Percentiles rank a stretch among this genome's conserved stretches.
These are phyloP conservation scores for Heliconius cydno DNA, from an alignment of 2,888 invertebrate genomes.

Conservation along the genomic window DNA sequence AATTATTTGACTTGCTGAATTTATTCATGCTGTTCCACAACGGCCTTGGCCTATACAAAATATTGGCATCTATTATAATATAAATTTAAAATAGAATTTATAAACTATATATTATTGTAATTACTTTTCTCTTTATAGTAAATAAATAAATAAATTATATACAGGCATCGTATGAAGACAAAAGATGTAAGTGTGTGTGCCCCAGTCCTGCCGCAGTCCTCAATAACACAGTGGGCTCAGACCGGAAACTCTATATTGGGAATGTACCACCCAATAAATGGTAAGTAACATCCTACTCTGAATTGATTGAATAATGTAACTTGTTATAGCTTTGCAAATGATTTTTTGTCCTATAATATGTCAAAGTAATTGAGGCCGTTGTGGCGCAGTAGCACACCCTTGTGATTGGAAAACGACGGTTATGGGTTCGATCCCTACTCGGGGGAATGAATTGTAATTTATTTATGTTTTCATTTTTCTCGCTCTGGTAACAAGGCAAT, in stretches of 20 bases:
- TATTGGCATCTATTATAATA: no score
- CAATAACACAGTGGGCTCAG: slow-evolving; percentile 85
- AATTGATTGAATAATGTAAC: slow-evolving; percentile 10
- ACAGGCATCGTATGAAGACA: slow-evolving; percentile 90
- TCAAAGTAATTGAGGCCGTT: not conserved
- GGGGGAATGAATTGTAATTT: no score
- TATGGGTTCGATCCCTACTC: no score
- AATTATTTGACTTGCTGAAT: no score
- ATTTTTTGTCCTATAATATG: slow-evolving; percentile 3
- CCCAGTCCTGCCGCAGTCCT: slow-evolving; percentile 90
- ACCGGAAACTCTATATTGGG: slow-evolving; percentile 88
- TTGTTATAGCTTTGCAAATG: not conserved
- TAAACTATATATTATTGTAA: not conserved
- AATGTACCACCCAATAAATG: slow-evolving; percentile 92
- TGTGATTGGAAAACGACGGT: no score
- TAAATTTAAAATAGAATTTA: no score
- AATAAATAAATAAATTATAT: slow-evolving; percentile 47
- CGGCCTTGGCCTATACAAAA: no score
- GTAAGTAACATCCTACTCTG: slow-evolving; percentile 68
- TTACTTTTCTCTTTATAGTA: not conserved
- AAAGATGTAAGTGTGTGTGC: slow-evolving; percentile 93
- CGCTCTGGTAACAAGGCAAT: no score
- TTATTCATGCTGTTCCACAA: no score
- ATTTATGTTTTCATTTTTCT: no score
- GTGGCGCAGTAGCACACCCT: no score